Conservation (phyloP, 2,113 vertebrate genomes). For the Dromas ardeola region DNA sequence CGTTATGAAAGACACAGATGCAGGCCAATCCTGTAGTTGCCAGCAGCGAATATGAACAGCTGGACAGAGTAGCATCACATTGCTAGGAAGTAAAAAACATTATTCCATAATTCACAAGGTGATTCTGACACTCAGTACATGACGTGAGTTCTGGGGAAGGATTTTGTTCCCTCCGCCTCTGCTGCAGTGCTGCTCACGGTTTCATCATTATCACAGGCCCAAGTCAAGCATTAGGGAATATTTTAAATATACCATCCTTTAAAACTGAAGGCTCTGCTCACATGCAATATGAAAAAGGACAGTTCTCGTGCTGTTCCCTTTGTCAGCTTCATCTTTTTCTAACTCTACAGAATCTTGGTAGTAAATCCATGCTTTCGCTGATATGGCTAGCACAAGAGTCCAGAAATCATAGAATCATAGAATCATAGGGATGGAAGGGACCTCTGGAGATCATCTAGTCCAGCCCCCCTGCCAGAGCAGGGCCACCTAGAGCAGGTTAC, state of each 20-base stretch:
- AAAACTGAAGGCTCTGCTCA: neutral
- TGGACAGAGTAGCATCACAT: neutral
- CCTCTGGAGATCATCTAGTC: too few relatives aligned
- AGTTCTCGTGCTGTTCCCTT: neutral
- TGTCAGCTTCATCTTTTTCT: neutral
- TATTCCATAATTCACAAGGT: neutral
- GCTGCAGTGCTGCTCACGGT: neutral
- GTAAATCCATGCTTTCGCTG: neutral
- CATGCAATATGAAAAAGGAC: neutral
- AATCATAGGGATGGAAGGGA: too few relatives aligned
- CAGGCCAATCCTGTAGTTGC: neutral
- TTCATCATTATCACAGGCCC: neutral
- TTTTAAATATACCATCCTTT: neutral
- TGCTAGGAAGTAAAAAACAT: neutral
- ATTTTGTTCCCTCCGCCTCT: neutral
- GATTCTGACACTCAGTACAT: neutral
- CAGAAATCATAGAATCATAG: too few relatives aligned
- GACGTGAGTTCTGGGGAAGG: neutral
- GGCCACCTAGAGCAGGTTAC: too few relatives aligned
- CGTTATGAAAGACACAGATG: neutral
- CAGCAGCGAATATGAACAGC: neutral
- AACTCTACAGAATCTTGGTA: neutral
- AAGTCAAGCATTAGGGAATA: neutral
- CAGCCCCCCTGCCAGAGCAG: too few relatives aligned
- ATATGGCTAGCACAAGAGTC: neutral